These are phyloP conservation scores for Drosophila meridiana DNA, from an alignment of 2,888 invertebrate species.

Conservation along the genomic window DNA sequence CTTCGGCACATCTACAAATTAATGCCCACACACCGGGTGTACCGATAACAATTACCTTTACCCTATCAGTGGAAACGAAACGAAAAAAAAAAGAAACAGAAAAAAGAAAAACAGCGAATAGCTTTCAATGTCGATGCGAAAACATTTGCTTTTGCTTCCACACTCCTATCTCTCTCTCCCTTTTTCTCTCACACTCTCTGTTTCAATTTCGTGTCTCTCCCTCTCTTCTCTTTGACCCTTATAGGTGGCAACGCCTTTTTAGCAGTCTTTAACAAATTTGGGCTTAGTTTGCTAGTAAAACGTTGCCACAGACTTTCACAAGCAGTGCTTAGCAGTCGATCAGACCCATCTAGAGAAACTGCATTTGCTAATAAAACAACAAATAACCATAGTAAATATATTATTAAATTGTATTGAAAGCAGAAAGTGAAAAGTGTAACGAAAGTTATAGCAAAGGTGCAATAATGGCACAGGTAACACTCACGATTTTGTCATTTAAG, in stretches of 20 bases:
- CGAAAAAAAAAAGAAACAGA: not conserved
- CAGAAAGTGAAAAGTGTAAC: conserved; percentile 52
- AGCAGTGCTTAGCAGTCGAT: not conserved
- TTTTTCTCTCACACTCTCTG: not conserved
- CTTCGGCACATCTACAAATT: conserved; percentile 16
- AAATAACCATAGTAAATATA: conserved; percentile 12
- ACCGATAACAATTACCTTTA: conserved; percentile 66
- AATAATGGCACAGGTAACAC: conserved; percentile 70
- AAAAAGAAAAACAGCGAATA: conserved; percentile 22
- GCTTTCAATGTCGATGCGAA: conserved; percentile 59
- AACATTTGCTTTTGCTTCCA: not conserved
- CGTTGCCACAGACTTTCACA: conserved; percentile 59
- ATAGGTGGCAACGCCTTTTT: conserved; percentile 37
- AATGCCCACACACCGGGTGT: conserved; percentile 10
- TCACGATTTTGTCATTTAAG: conserved; percentile 36
- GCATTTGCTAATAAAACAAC: conserved; percentile 18
- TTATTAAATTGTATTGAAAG: conserved; percentile 10
- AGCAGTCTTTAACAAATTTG: conserved; percentile 14
- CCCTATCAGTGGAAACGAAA: conserved; percentile 55
- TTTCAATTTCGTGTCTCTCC: not conserved
- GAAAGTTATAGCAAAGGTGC: conserved; percentile 39
- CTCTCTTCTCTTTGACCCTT: conserved; percentile 1
- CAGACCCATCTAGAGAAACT: conserved; percentile 1
- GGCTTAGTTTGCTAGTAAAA: conserved; percentile 29
- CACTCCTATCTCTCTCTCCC: conserved; percentile 5